Percentiles rank a stretch among this genome's conserved stretches.
phyloP scores from a whole-genome alignment of 1,140 invertebrate species.

The Thaumetopoea pityocampa region DNA sequence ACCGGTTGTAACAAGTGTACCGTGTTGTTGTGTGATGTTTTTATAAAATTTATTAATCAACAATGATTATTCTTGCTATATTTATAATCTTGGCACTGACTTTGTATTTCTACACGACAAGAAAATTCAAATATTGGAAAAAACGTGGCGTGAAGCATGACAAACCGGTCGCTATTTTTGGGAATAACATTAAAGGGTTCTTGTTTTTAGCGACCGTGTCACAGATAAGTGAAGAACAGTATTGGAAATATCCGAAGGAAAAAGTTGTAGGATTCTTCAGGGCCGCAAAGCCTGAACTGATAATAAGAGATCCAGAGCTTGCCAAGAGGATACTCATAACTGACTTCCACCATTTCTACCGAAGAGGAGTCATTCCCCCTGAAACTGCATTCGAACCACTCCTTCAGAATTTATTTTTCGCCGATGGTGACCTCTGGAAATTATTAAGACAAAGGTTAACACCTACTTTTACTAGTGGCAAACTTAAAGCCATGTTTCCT shows the following conservation, averaged over 20 bases:
- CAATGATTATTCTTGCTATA: neutral
- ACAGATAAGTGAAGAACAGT: conserved; percentile 29
- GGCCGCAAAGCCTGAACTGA: conserved; percentile 55
- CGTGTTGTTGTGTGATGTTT: too few relatives aligned
- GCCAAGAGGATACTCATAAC: conserved; percentile 75
- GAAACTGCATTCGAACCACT: conserved; percentile 46
- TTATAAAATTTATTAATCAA: too few relatives aligned
- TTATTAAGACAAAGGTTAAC: conserved; percentile 74
- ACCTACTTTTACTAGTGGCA: conserved; percentile 77
- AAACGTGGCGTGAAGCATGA: conserved; percentile 28
- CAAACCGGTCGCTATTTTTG: conserved; percentile 30
- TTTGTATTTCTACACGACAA: conserved; percentile 28
- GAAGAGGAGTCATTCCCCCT: conserved; percentile 27
- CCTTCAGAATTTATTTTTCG: conserved; percentile 40
- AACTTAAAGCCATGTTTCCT: conserved; percentile 76
- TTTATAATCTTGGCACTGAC: conserved; percentile 23
- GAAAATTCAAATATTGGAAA: conserved; percentile 34
- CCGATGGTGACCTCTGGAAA: conserved; percentile 72
- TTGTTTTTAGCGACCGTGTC: conserved; percentile 28
- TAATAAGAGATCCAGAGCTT: conserved; percentile 76
- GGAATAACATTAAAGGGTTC: conserved; percentile 23
- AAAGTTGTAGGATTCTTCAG: conserved; percentile 38
- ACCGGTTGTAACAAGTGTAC: too few relatives aligned
- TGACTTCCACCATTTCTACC: conserved; percentile 76
- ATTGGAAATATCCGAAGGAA: conserved; percentile 37